phyloP scores from a whole-genome alignment of 1,140 invertebrate species.

The Hypothenemus hampei region DNA sequence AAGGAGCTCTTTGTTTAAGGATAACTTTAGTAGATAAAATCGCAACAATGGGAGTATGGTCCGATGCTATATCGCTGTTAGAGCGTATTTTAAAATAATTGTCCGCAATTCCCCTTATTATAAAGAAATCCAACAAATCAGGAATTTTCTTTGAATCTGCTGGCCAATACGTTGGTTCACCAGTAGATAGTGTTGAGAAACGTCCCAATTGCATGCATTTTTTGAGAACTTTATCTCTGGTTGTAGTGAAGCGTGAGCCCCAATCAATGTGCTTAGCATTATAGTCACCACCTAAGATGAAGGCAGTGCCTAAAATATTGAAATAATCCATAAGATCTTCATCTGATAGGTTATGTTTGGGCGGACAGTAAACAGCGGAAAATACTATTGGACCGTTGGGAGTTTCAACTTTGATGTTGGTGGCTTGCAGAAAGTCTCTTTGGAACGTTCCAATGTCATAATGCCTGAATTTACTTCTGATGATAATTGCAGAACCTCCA shows the following conservation, averaged over 20 bases:
- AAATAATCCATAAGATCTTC: no score
- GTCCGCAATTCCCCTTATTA: constrained; percentile 5
- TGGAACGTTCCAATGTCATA: constrained; percentile 18
- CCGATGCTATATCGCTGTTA: neutral
- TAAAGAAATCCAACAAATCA: constrained; percentile 26
- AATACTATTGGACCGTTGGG: constrained; percentile 23
- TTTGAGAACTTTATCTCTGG: constrained; percentile 38
- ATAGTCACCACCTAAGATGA: constrained; percentile 44
- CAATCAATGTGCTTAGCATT: constrained; percentile 46
- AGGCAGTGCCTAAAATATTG: constrained; percentile 36
- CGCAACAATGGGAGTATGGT: neutral
- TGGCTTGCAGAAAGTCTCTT: constrained; percentile 28
- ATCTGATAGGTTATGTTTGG: constrained; percentile 34
- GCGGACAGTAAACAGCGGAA: constrained; percentile 42
- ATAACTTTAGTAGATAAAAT: neutral
- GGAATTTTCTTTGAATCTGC: constrained; percentile 40
- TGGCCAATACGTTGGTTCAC: constrained; percentile 46
- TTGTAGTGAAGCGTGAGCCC: constrained; percentile 41
- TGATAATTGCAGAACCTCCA: constrained; percentile 32
- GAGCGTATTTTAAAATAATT: neutral
- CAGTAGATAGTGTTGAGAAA: constrained; percentile 40
- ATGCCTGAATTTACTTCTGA: constrained; percentile 25
- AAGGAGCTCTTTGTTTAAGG: neutral
- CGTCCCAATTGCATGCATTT: no score
- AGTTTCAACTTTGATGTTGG: constrained; percentile 6